Percentiles rank a stretch among this genome's conserved stretches.
Conservation (phyloP, 2,113 vertebrate genomes). For the Halcyon malimbica region DNA sequence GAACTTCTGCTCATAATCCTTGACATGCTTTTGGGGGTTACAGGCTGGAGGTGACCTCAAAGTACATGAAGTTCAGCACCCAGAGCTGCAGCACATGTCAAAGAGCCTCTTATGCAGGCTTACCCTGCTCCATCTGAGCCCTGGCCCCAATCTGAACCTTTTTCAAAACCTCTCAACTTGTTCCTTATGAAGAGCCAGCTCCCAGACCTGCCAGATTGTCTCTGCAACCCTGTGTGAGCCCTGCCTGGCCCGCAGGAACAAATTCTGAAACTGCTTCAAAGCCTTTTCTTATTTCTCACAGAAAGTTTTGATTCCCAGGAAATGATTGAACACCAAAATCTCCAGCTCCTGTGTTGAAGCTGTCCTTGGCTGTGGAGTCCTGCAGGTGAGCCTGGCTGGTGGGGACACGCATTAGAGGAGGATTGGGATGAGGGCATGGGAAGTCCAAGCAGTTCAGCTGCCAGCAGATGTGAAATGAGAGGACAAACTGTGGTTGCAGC, state of each 20-base stretch:
- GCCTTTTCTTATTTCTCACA: not conserved
- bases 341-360: not conserved
- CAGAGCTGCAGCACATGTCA: not conserved
- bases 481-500: not conserved
- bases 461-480: not conserved
- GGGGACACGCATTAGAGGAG: not conserved
- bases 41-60: not conserved
- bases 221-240: not conserved
- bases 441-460: not conserved
- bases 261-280: not conserved
- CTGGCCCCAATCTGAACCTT: not conserved
- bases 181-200: not conserved
- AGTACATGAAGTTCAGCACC: not conserved
- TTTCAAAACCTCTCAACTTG: not conserved
- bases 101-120: not conserved
- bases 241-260: not conserved
- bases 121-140: not conserved
- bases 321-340: not conserved
- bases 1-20: not conserved
- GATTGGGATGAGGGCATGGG: not conserved
- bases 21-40: accelerated
- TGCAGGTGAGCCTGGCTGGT: not conserved
- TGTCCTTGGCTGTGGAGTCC: not conserved
- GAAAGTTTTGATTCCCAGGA: not conserved
- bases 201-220: not conserved